Base-by-base conservation (phyloP, 2,113 vertebrate species). In the Scomber colias region DNA sequence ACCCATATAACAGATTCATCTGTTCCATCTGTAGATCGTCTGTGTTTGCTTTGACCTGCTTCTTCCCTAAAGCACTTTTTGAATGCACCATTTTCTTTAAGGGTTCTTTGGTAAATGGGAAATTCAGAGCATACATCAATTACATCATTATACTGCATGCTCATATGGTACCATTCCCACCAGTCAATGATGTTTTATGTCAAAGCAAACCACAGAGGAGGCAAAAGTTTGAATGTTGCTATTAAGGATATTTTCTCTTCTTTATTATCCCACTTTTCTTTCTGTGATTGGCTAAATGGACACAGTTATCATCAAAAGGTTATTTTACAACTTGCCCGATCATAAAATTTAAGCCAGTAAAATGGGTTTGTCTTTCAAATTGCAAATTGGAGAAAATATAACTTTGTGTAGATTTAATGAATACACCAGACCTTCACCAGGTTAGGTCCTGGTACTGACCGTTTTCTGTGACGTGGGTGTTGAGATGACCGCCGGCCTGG, bases 381-480 rank as follows among this genome's bases (percentile, higher is more conserved):
- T 9, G 6, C 7, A 40, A 40, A 40, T 40, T 9, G 6, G 35
- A 40, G 9, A 40, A 40, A 35, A 40, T 27, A 40, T 9, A 40
- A 40, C 9, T 9, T 40, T 10, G 35, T 40, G 5, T 7, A 40
- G 35, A 40, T 40, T 40, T 40, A 40, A 40, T 40, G 9, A 40
- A 7, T 40, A 40, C 35, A 40, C 6, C 35, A 40, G 35, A 40
- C 35, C 35, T 40, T 40, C 35, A 40, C 35, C 35, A 40, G 35
- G 9, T 40, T 9, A 40, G 6, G 40, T 27, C 49, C 44, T 44
- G 49, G n/a, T 62, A 84, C 94, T 91, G 79, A 95, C 95, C 87
- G 11, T 88, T 78, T 86, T 93, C 57, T 92, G 71, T 11, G 82
- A 46, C 0, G 87, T 90, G 57, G 89, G 85, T 11, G 53, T 86